phyloP scores from a whole-genome alignment of 2,797 vertebrate species.

The Chaenodraco wilsoni region DNA sequence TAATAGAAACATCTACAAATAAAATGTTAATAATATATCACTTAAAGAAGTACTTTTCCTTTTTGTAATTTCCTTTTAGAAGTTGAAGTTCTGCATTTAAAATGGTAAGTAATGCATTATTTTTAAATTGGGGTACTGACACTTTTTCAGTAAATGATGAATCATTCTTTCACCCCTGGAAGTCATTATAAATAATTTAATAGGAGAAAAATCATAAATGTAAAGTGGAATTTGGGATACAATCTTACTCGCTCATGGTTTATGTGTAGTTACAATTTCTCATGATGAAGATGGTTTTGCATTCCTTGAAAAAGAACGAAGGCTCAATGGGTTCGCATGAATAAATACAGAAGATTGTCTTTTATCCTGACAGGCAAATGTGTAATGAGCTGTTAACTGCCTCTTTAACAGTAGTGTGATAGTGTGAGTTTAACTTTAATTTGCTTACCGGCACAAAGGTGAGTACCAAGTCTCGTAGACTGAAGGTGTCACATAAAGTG shows the following conservation, averaged over 20 bases:
- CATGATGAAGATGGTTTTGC: no score
- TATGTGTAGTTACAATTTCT: not conserved
- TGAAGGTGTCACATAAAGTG: constrained; percentile 90
- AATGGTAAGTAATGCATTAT: not conserved
- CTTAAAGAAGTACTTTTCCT: not conserved
- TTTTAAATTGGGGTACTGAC: not conserved
- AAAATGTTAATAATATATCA: not conserved
- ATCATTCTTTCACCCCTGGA: not conserved
- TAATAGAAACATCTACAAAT: not conserved
- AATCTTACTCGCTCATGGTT: not conserved
- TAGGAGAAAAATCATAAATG: not conserved
- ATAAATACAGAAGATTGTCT: not conserved
- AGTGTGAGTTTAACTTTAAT: not conserved
- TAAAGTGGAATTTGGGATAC: not conserved
- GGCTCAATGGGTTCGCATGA: not conserved
- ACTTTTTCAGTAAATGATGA: not conserved
- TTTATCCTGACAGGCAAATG: constrained; percentile 16
- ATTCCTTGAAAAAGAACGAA: not conserved
- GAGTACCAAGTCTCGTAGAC: constrained; percentile 92
- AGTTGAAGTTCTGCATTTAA: not conserved
- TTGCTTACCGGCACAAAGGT: constrained; percentile 88
- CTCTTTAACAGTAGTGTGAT: constrained; percentile 5
- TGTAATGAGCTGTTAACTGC: not conserved
- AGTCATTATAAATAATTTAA: not conserved
- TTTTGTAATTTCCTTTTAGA: not conserved